Evolutionary conservation across 2,113 vertebrate genomes (phyloP).

Genomic region (Gallinago jamesoni): DNA sequence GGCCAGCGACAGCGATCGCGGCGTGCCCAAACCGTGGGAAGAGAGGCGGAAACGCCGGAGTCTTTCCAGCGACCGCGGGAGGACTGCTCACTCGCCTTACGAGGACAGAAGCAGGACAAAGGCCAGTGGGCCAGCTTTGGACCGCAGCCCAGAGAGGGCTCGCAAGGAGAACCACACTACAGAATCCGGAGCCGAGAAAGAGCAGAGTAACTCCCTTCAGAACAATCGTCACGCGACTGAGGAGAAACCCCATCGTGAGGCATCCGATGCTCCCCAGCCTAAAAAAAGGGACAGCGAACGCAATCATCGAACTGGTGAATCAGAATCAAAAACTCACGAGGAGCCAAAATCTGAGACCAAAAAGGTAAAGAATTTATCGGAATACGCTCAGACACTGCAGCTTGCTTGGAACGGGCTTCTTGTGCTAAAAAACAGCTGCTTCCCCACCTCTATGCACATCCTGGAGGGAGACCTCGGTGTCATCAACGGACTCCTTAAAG

Average conservation of each 20-base stretch:
- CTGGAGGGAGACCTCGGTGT: slow-evolving; percentile 90
- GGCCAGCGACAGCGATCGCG: slow-evolving; percentile 80
- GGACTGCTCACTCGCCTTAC: slow-evolving; percentile 74
- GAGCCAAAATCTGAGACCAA: slow-evolving; percentile 79
- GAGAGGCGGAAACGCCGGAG: slow-evolving; percentile 88
- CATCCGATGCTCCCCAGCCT: slow-evolving; percentile 69
- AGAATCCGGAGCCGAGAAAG: slow-evolving; percentile 84
- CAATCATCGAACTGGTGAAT: slow-evolving; percentile 83
- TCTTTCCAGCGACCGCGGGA: slow-evolving; percentile 79
- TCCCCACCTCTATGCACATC: slow-evolving; percentile 93
- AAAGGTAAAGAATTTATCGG: slow-evolving; percentile 83
- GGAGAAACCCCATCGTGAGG: slow-evolving; percentile 73
- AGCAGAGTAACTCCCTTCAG: slow-evolving; percentile 80
- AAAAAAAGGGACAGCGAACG: slow-evolving; percentile 82
- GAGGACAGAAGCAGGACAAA: slow-evolving; percentile 84
- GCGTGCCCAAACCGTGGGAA: slow-evolving; percentile 76
- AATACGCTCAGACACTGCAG: slow-evolving; percentile 88
- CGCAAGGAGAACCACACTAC: slow-evolving; percentile 83
- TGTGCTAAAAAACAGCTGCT: slow-evolving; percentile 97
- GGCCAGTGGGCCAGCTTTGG: slow-evolving; percentile 74
- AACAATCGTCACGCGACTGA: slow-evolving; percentile 77
- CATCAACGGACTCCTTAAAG: slow-evolving; percentile 85
- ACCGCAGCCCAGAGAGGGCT: slow-evolving; percentile 86
- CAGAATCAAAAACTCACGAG: slow-evolving; percentile 68
- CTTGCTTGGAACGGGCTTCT: slow-evolving; percentile 93